These are phyloP conservation scores for Gadopsis bispinosus DNA, from an alignment of 2,797 vertebrate species.

Conservation along the genomic window DNA sequence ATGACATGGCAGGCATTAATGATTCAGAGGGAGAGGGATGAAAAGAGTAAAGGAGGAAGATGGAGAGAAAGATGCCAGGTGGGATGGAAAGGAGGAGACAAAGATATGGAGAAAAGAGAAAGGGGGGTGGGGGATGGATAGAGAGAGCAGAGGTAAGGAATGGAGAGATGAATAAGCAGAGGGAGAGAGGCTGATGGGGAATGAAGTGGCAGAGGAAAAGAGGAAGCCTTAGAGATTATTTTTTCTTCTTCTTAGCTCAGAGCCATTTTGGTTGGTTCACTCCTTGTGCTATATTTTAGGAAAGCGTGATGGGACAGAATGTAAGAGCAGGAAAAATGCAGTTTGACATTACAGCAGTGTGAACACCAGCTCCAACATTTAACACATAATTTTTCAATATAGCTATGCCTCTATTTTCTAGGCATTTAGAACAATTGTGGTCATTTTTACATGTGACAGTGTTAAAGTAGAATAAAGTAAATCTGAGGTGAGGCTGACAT, in stretches of 20 bases:
- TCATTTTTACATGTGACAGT: not conserved
- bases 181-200: conserved; percentile 51
- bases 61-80: conserved; percentile 64
- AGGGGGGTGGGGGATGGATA: not conserved
- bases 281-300: conserved; percentile 68
- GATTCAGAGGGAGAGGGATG: conserved; percentile 71
- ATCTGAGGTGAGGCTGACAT: not conserved
- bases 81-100: conserved; percentile 59
- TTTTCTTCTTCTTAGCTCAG: conserved; percentile 40
- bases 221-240: conserved; percentile 36
- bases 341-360: conserved; percentile 60
- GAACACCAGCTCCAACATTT: conserved; percentile 55
- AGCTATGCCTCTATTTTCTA: conserved; percentile 16
- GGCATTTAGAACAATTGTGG: conserved; percentile 25
- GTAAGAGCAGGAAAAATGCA: conserved; percentile 57
- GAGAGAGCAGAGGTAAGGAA: conserved; percentile 41
- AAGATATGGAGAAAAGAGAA: conserved; percentile 22
- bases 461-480: conserved; percentile 8
- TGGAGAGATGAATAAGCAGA: conserved; percentile 56
- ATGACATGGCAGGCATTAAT: conserved; percentile 81
- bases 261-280: conserved; percentile 61
- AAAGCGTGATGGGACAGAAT: conserved; percentile 73
- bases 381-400: conserved; percentile 50
- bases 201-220: conserved; percentile 63
- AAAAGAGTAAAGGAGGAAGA: conserved; percentile 65